Percentiles rank a stretch among this genome's conserved stretches.
Conservation (phyloP, 2,888 invertebrate species). For the Tenthredo amoena region DNA sequence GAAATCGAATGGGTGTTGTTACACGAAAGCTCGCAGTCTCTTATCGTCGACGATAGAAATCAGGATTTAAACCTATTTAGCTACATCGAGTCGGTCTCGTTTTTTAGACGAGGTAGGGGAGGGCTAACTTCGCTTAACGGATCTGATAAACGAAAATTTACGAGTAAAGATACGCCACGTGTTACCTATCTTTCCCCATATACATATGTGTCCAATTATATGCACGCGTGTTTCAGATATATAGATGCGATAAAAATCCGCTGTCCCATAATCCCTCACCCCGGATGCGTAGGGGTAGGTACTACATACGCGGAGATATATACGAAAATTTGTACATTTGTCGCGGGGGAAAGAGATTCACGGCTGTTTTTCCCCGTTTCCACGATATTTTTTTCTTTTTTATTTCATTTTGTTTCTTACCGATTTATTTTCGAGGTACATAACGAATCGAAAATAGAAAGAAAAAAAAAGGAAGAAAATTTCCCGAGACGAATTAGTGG, state of each 20-base stretch:
- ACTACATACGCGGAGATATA: neutral
- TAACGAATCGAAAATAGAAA: neutral
- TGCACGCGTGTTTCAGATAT: neutral
- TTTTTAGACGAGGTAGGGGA: neutral
- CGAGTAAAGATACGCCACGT: slow-evolving; percentile 24
- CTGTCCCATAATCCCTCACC: neutral
- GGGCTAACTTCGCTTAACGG: neutral
- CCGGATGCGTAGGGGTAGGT: neutral
- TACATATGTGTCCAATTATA: neutral
- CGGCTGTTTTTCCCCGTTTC: neutral
- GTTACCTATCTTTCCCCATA: neutral
- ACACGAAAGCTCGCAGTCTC: neutral
- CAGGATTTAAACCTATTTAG: neutral
- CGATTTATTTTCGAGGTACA: neutral
- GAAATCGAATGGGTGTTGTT: neutral
- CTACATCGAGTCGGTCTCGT: neutral
- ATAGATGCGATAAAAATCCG: neutral
- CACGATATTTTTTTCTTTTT: neutral
- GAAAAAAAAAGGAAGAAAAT: neutral
- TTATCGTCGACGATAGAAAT: neutral
- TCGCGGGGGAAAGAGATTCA: neutral
- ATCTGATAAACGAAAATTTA: slow-evolving; percentile 5
- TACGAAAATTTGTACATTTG: neutral
- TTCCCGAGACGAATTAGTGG: too few species aligned
- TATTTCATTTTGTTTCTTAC: neutral